A percentile compares a stretch with the other conserved stretches of the same genome.
Evolutionary conservation across 2,113 vertebrate genomes (phyloP).

Genomic region (Gobiocypris rarus): DNA sequence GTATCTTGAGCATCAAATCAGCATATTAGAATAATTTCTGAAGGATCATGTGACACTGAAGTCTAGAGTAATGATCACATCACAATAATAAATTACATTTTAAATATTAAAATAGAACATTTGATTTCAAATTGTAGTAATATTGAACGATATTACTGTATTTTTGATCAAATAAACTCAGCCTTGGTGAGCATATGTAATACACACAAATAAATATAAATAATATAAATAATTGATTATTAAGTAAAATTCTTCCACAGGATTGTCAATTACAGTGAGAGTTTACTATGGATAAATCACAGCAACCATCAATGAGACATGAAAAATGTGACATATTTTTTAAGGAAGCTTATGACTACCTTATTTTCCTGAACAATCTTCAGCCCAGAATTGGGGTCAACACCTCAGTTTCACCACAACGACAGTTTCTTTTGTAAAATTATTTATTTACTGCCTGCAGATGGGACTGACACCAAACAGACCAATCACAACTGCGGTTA

Average conservation of each 20-base stretch:
- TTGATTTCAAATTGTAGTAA: too few species aligned
- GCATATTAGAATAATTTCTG: too few species aligned
- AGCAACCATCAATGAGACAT: neutral
- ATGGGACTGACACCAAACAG: neutral
- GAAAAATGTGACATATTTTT: neutral
- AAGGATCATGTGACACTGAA: too few species aligned
- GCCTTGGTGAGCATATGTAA: too few species aligned
- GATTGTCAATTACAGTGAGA: neutral
- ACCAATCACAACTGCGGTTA: conserved; percentile 65
- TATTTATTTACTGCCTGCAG: conserved; percentile 39
- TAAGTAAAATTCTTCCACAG: neutral
- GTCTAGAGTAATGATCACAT: too few species aligned
- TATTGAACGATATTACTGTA: too few species aligned
- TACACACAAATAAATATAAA: neutral
- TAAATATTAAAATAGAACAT: too few species aligned
- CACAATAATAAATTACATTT: too few species aligned
- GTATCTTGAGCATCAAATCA: too few species aligned
- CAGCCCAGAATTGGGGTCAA: conserved; percentile 22
- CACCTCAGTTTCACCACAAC: conserved; percentile 39
- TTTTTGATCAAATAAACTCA: too few species aligned
- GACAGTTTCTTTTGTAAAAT: conserved; percentile 32
- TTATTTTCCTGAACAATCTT: neutral
- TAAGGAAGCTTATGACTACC: neutral
- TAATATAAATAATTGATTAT: neutral
- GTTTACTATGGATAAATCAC: neutral